Base-by-base conservation (phyloP, 2,113 vertebrate genomes). In the Pardalotus punctatus region DNA sequence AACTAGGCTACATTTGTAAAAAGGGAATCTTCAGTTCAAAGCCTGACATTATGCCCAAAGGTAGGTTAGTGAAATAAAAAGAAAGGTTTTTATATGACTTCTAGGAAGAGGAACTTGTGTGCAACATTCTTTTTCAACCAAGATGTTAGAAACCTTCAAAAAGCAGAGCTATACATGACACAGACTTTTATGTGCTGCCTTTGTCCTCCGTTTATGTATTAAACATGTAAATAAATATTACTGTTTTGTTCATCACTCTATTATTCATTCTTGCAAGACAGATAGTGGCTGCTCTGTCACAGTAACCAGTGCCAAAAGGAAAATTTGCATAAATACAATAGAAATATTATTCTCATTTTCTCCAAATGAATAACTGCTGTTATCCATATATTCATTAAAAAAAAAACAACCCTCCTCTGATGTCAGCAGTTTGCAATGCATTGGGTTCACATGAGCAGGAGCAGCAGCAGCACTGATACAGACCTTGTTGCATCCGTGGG, bases 1-100 rank as follows among this genome's bases (percentile, higher is more conserved):
- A 98, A 91, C 96, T 99, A 10, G 98, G 99, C 69, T 99, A 99
- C 80, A 98, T 99, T 91, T 99, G 99, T 88, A 97, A 99, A 76
- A 99, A 98, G 88, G 98, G 96, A 79, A 99, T 98, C 71, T 96
- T 97, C 18, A 98, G 96, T 43, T 80, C 94, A 76, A 87, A 95
- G 65, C 28, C 90, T 73, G 96, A 95, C 12, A 22, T 93, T 33
- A 69, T 91, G 71, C 92, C 96, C 38, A 90, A 93, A 73, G 98
- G 98, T 98, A 96, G 54, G 98, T 43, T 66, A 28, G 45, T 70
- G 38, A 89, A 87, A 57, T 20, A 43, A 61, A 85, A 86, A 67
- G 5, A 81, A 56, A 31, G 5, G 1, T 4, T 89, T 84, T 74
- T 62, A 47, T 70, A 36, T 50, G 9, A 28, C 24, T 88, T 67